Evolutionary conservation across 2,888 invertebrate genomes (phyloP).

Genomic region (Bellardia bayeri): DNA sequence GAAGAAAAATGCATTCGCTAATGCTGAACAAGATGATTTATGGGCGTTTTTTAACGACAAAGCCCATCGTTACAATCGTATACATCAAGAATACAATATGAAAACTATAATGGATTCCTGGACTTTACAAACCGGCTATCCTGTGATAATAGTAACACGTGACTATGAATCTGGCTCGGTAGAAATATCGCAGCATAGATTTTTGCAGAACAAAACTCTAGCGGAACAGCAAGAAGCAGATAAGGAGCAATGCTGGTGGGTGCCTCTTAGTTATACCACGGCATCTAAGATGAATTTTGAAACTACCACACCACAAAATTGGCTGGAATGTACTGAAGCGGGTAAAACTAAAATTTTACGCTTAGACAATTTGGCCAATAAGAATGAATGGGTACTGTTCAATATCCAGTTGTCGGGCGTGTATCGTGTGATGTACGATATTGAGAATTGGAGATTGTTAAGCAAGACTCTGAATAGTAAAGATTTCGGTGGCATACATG

Average conservation of each 20-base stretch:
- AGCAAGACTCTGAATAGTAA: constrained; percentile 86
- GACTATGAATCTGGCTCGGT: constrained; percentile 86
- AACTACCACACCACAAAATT: constrained; percentile 85
- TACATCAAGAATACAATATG: constrained; percentile 87
- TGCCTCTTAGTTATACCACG: constrained; percentile 87
- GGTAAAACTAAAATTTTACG: constrained; percentile 76
- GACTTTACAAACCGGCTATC: constrained; percentile 94
- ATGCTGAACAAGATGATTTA: constrained; percentile 93
- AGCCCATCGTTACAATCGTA: constrained; percentile 85
- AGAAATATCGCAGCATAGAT: constrained; percentile 86
- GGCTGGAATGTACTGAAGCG: constrained; percentile 85
- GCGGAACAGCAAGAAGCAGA: constrained; percentile 75
- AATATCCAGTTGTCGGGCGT: constrained; percentile 89
- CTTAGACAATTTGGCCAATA: constrained; percentile 82
- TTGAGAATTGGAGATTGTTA: constrained; percentile 89
- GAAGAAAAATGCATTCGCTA: constrained; percentile 87
- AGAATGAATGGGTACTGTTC: constrained; percentile 89
- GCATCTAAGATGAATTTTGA: constrained; percentile 85
- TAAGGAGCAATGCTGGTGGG: constrained; percentile 86
- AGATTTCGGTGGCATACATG: constrained; percentile 86
- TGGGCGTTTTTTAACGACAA: constrained; percentile 90
- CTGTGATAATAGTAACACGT: constrained; percentile 88
- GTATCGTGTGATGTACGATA: constrained; percentile 92
- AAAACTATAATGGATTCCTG: constrained; percentile 93
- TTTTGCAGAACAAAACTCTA: constrained; percentile 80